A percentile compares a stretch with the other conserved stretches of the same genome.
phyloP scores from a whole-genome alignment of 1,140 invertebrate genomes.

The Anoplophora glabripennis region DNA sequence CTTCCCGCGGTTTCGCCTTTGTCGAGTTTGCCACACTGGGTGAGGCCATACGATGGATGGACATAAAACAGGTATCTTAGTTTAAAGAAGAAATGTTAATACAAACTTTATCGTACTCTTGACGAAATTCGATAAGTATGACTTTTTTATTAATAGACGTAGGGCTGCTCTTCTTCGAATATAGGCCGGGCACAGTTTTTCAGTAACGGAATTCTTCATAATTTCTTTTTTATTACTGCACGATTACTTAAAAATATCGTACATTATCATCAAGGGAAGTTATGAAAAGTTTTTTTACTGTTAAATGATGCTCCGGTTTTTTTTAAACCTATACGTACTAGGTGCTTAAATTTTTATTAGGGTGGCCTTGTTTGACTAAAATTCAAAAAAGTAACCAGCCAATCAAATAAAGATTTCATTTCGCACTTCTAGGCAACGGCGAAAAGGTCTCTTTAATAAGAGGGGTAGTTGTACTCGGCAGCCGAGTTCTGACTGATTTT shows the following conservation, averaged over 20 bases:
- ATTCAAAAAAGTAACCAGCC: no score
- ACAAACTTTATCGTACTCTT: neutral
- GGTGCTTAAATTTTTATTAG: no score
- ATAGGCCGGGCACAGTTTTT: conserved; percentile 7
- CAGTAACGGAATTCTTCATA: conserved; percentile 3
- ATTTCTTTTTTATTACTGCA: neutral
- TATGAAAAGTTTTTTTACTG: no score
- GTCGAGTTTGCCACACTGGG: conserved; percentile 89
- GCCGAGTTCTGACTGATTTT: conserved; percentile 27
- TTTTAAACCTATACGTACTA: no score
- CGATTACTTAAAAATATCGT: no score
- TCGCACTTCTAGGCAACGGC: conserved; percentile 33
- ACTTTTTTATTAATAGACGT: conserved; percentile 21
- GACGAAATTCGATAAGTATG: conserved; percentile 28
- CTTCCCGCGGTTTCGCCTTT: conserved; percentile 90
- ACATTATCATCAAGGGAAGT: neutral
- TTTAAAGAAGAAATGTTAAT: conserved; percentile 35
- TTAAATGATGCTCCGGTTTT: no score
- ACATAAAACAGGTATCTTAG: conserved; percentile 82
- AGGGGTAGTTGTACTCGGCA: conserved; percentile 40
- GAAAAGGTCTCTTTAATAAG: conserved; percentile 47
- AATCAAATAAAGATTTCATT: conserved; percentile 2
- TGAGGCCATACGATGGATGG: conserved; percentile 90
- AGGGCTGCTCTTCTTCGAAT: conserved; percentile 12
- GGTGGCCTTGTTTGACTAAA: no score